Conservation (phyloP, 2,113 vertebrate species). For the Arenaria interpres region DNA sequence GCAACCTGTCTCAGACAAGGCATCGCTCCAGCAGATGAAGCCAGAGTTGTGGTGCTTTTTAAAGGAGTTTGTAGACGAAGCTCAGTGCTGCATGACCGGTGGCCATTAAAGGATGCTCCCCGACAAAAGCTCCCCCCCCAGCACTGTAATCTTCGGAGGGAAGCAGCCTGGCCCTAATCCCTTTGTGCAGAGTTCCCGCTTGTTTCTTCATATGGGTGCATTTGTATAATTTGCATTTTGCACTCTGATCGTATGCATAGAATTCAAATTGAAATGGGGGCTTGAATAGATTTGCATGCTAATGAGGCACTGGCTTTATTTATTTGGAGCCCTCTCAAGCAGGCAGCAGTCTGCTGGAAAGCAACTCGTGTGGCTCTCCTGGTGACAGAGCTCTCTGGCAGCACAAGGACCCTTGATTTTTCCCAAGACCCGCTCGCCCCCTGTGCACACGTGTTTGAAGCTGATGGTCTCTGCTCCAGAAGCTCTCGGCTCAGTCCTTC, state of each 20-base stretch:
- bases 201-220: constrained; percentile 74
- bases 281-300: constrained; percentile 80
- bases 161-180: constrained; percentile 69
- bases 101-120: constrained; percentile 8
- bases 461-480: not conserved
- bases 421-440: not conserved
- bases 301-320: constrained; percentile 64
- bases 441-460: fast-evolving
- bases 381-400: not conserved
- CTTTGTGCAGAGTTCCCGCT: constrained; percentile 72
- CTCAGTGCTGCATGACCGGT: not conserved
- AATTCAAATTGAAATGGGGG: constrained; percentile 77
- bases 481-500: not conserved
- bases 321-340: constrained; percentile 67
- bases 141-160: not conserved
- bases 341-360: constrained; percentile 11
- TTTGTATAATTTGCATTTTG: constrained; percentile 81
- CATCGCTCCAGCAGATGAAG: fast-evolving
- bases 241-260: constrained; percentile 77
- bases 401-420: fast-evolving
- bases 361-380: not conserved
- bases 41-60: not conserved
- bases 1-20: not conserved
- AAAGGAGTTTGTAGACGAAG: not conserved
- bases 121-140: not conserved